Evolutionary conservation across 2,113 vertebrate genomes (phyloP), one percentile per base, ranked within the genome.

Genomic region (Parotia lawesii): DNA sequence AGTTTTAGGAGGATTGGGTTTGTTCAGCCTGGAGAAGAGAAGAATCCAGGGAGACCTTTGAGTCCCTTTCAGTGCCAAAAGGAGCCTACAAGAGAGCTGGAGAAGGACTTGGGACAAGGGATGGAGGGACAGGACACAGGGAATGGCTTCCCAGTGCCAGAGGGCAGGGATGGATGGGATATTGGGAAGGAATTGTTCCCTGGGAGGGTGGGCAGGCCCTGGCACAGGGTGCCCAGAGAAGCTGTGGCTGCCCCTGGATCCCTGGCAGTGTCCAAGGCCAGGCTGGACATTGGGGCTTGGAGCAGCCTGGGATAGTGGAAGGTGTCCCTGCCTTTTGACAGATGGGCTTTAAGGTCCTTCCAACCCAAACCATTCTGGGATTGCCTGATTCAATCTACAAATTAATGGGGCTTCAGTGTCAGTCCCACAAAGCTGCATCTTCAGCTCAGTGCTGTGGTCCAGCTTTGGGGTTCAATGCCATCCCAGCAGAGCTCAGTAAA

Each of bases 11-110:
- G 40, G 9, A 16, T 3, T 40, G 19, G 4, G 11, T 15, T 37
- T 28, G n/a, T 29, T 53, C 64, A 45, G 24, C 47, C 38, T 20
- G 33, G 33, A 45, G 53, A 67, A 8, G 16, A 44, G 5, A 69
- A 69, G 23, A 37, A 11, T 38, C 37, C 15, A 25, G 19, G 12
- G n/a, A 77, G n/a, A 40, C 0, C 5, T 28, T 0, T 47, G 23
- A n/a, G 28, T 0, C 28, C 17, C 10, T 24, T 45, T 15, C 38
- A 38, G 23, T 0, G 28, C 23, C 2, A 1, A n/a, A 33, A 67
- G 21, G 45, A 1, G 44, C 17, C 17, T 44, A 27, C 53, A 51
- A 0, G 53, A 86, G 62, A 44, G 33, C 7, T 76, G 44, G 53
- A 44, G 45, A 76, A 22, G 18, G 14, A 22, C 37, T 37, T 0